Evolutionary conservation across 2,888 invertebrate genomes (phyloP).

Genomic region (Ectobius pallidus): DNA sequence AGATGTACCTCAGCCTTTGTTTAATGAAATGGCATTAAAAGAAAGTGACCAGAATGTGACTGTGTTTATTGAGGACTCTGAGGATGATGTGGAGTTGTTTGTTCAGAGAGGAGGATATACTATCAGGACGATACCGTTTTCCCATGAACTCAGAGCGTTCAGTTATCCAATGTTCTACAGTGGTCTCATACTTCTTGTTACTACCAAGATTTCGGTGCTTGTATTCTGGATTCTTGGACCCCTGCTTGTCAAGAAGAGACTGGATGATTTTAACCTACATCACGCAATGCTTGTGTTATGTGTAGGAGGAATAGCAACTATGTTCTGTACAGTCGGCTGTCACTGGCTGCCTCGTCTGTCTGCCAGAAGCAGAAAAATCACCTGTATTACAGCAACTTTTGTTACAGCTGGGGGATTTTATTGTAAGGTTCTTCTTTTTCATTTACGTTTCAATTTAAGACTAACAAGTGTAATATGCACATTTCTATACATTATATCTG

Average conservation of each 20-base stretch:
- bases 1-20: neutral
- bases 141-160: neutral
- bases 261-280: neutral
- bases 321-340: neutral
- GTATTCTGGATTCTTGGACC: neutral
- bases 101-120: neutral
- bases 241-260: neutral
- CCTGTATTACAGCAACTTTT: neutral
- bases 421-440: neutral
- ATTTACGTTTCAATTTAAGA: too few species aligned
- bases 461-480: too few species aligned
- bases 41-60: neutral
- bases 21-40: neutral
- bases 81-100: slow-evolving; percentile 1
- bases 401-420: slow-evolving; percentile 5
- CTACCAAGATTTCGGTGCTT: neutral
- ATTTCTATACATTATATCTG: too few species aligned
- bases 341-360: neutral
- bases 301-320: neutral
- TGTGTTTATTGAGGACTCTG: neutral
- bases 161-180: neutral
- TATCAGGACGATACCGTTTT: neutral
- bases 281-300: neutral
- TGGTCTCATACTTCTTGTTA: neutral
- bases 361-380: neutral